These are phyloP conservation scores for Sebastes itinus DNA, from an alignment of 2,797 vertebrate genomes.

Conservation along the genomic window DNA sequence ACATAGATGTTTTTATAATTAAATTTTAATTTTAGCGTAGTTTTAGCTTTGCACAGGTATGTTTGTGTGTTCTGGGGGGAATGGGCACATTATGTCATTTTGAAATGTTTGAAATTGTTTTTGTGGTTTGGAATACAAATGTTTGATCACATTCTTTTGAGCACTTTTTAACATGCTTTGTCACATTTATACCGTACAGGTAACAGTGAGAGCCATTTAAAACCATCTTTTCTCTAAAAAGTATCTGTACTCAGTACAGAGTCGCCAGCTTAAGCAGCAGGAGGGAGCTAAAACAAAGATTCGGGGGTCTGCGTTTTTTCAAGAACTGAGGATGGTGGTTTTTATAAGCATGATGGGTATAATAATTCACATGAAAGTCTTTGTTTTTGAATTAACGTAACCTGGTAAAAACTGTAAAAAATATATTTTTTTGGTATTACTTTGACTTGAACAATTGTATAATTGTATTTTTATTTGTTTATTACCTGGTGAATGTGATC, in stretches of 20 bases:
- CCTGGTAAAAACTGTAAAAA: constrained; percentile 74
- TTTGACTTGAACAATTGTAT: constrained; percentile 76
- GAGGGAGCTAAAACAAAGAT: constrained; percentile 97
- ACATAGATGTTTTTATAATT: background rate
- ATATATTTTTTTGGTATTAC: constrained; percentile 65
- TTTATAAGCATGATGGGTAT: constrained; percentile 76
- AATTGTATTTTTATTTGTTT: constrained; percentile 69
- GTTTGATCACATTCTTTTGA: constrained; percentile 87
- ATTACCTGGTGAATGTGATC: constrained; percentile 85
- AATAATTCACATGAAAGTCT: constrained; percentile 68
- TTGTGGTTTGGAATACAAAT: constrained; percentile 86
- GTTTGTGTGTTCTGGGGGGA: constrained; percentile 31
- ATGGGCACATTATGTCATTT: constrained; percentile 56
- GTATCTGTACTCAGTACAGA: constrained; percentile 98
- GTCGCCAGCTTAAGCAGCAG: constrained; percentile 94
- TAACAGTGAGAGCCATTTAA: constrained; percentile 99
- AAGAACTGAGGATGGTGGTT: constrained; percentile 87
- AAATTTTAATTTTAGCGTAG: background rate
- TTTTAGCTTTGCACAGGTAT: constrained; percentile 71
- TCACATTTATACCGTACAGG: constrained; percentile 99
- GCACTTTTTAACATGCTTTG: constrained; percentile 99
- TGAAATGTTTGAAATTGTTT: constrained; percentile 79
- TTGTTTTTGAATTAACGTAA: constrained; percentile 47
- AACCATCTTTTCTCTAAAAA: constrained; percentile 98
- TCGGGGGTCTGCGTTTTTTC: constrained; percentile 90